Percentiles rank a stretch among this genome's conserved stretches.
phyloP scores from a whole-genome alignment of 2,113 vertebrate species.

The Tapirus terrestris region DNA sequence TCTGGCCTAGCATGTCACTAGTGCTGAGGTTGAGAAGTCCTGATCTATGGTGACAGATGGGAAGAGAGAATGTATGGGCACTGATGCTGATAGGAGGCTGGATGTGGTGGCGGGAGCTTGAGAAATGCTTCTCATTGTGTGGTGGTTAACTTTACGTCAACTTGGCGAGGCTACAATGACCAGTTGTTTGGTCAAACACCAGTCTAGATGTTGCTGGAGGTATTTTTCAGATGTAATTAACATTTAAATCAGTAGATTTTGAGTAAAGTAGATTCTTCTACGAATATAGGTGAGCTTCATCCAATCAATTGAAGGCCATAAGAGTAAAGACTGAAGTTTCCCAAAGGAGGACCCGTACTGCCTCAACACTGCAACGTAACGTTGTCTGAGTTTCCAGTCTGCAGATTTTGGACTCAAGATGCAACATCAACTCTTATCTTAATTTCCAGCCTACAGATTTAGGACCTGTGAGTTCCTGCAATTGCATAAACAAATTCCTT shows the following conservation, averaged over 20 bases:
- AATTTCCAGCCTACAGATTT: not conserved
- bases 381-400: not conserved
- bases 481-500: not conserved
- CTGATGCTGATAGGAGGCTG: too few relatives aligned
- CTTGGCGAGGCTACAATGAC: too few relatives aligned
- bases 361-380: not conserved
- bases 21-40: not conserved
- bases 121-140: not conserved
- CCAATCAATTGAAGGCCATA: not conserved
- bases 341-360: not conserved
- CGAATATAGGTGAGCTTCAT: not conserved
- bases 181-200: not conserved
- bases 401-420: not conserved
- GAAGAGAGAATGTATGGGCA: too few relatives aligned
- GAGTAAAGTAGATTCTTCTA: not conserved
- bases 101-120: not conserved
- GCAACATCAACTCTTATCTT: not conserved
- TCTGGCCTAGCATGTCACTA: not conserved
- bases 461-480: not conserved
- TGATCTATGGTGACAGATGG: not conserved
- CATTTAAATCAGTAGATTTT: not conserved
- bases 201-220: not conserved
- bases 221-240: not conserved
- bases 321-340: not conserved
- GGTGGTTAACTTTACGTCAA: not conserved